A percentile compares a stretch with the other conserved stretches of the same genome.
phyloP scores from a whole-genome alignment of 2,888 invertebrate genomes.

The Drosophila kambysellisi region DNA sequence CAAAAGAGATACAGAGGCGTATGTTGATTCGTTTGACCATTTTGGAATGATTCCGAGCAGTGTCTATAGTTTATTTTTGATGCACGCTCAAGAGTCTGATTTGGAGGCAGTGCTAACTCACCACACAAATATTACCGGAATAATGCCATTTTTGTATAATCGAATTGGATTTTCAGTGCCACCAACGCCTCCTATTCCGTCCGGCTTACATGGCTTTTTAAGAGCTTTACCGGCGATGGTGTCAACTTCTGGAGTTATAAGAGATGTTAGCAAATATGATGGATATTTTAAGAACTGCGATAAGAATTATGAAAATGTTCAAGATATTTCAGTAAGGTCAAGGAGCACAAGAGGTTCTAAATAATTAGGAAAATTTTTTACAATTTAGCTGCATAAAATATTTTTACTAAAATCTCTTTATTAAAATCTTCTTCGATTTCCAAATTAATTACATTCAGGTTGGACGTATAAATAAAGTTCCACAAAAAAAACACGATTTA shows the following conservation, averaged over 20 bases:
- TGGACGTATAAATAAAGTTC: conserved; percentile 36
- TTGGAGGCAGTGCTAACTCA: conserved; percentile 83
- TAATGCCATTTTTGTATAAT: conserved; percentile 84
- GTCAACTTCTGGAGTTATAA: conserved; percentile 59
- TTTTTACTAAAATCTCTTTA: conserved; percentile 7
- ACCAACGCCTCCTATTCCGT: conserved; percentile 84
- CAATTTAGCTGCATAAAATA: conserved; percentile 13
- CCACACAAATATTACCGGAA: conserved; percentile 84
- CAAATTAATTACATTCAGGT: conserved; percentile 54
- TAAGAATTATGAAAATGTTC: conserved; percentile 55
- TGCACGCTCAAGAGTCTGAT: conserved; percentile 86
- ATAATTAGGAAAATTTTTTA: conserved; percentile 25
- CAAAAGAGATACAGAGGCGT: conserved; percentile 92
- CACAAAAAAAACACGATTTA: conserved; percentile 4
- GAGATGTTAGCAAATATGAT: conserved; percentile 80
- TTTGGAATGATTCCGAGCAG: conserved; percentile 86
- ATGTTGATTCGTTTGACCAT: conserved; percentile 89
- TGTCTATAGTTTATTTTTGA: conserved; percentile 87
- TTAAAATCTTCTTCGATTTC: conserved; percentile 34
- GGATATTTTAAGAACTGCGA: conserved; percentile 70
- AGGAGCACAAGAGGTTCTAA: conserved; percentile 45
- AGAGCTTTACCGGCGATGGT: conserved; percentile 85
- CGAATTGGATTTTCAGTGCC: conserved; percentile 83
- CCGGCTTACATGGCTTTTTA: conserved; percentile 84
- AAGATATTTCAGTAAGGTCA: conserved; percentile 51